Conservation (phyloP, 2,888 invertebrate genomes). For the Ephialtes manifestator region DNA sequence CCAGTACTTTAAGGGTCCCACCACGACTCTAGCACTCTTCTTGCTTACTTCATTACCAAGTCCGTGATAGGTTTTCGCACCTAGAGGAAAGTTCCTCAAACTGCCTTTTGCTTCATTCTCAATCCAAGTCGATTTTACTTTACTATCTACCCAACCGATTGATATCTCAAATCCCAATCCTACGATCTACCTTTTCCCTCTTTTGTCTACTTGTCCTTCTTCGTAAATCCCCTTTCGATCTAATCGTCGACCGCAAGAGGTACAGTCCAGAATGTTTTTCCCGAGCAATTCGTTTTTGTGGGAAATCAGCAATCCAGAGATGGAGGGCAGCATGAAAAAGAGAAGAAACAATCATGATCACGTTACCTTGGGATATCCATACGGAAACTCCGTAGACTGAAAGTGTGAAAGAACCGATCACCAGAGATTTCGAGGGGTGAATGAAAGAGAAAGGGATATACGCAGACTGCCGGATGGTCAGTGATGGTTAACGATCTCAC, state of each 20-base stretch:
- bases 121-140: neutral
- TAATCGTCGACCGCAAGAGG: conserved; percentile 30
- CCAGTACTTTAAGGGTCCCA: neutral
- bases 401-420: conserved; percentile 50
- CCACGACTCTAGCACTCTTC: neutral
- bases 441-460: too few species aligned
- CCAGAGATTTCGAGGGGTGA: conserved; percentile 38
- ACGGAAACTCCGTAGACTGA: conserved; percentile 72
- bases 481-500: conserved; percentile 77
- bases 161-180: conserved; percentile 34
- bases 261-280: conserved; percentile 18
- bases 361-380: conserved; percentile 76
- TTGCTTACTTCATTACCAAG: too few species aligned
- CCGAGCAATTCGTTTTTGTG: conserved; percentile 78
- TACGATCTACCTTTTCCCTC: neutral
- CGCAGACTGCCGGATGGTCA: conserved; percentile 69
- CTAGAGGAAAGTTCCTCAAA: neutral
- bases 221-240: conserved; percentile 49
- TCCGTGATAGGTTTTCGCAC: neutral
- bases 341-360: conserved; percentile 40
- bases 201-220: conserved; percentile 25
- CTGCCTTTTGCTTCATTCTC: neutral
- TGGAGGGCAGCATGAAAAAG: conserved; percentile 21
- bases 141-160: conserved; percentile 26
- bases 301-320: conserved; percentile 68